Percentiles rank a stretch among this genome's conserved stretches.
phyloP scores from a whole-genome alignment of 2,797 vertebrate species.

The Diglossa cyanea region DNA sequence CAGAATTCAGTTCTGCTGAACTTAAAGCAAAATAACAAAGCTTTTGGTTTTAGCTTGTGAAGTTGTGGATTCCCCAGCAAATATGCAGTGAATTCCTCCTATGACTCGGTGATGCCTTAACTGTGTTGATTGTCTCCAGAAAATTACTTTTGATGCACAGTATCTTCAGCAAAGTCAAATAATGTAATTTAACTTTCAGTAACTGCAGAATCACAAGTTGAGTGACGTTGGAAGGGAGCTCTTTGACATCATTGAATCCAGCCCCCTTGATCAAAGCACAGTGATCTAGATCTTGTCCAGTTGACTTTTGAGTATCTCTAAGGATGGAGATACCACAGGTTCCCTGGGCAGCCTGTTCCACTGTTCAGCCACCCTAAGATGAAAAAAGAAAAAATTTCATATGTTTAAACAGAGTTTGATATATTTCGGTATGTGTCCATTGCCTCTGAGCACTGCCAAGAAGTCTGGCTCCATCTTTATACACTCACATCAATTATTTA shows the following conservation, averaged over 20 bases:
- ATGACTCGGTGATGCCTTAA: not conserved
- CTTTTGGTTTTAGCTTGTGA: not conserved
- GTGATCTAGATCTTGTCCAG: not conserved
- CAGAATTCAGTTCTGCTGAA: not conserved
- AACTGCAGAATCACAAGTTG: not conserved
- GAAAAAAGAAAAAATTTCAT: too few species aligned
- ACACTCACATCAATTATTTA: not conserved
- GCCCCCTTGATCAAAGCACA: fast-evolving
- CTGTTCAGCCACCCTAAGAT: too few species aligned
- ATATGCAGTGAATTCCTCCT: not conserved
- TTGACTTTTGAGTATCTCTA: not conserved
- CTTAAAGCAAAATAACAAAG: not conserved
- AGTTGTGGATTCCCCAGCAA: not conserved
- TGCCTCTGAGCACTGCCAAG: not conserved
- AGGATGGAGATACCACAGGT: not conserved
- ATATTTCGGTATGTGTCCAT: not conserved
- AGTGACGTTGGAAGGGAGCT: not conserved
- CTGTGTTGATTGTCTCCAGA: not conserved
- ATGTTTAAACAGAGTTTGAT: not conserved
- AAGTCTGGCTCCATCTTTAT: not conserved
- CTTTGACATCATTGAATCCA: not conserved
- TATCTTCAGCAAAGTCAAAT: not conserved
- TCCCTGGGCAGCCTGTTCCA: not conserved
- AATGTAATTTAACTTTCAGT: not conserved
- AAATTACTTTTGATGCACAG: not conserved